Base-by-base conservation (phyloP, 2,888 invertebrate species). In the Exephanes ischioxanthus region DNA sequence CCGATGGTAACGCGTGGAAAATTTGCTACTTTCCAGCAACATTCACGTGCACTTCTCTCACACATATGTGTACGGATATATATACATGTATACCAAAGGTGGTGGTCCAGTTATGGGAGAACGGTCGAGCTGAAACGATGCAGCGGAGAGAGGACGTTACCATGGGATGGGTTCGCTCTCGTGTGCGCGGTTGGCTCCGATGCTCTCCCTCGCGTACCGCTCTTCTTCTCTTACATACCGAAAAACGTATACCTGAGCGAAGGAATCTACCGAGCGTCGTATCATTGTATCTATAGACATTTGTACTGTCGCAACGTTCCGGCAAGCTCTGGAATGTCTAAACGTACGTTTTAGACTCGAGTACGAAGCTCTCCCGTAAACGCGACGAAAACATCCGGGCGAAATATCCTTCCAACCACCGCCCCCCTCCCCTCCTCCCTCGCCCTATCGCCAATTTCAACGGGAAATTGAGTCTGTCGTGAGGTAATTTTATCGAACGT, bases 81-180 rank as follows among this genome's bases (percentile, higher is more conserved):
- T 22, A 3, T 48, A 48, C n/a, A 48, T 67, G 30, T 66, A n/a
- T 55, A 30, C 30, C 19, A n/a, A 63, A 67, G 61, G 26, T 79
- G 51, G n/a, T 63, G 45, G 45, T 71, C 51, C 58, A 30, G 70
- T 71, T 76, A 76, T 41, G 79, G 67, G 33, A 70, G 79, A 85
- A 83, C 75, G 72, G 80, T 71, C 61, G 37, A 80, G 45, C 51
- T 76, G 67, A 72, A 85, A 85, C 75, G 83, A 83, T 80, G 71
- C 83, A 63, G 76, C 58, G 66, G 79, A 76, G 67, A 67, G 75
- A 83, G 83, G 80, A 82, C 63, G 67, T 83, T 81, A 77, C 77
- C 58, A 58, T 66, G 51, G 82, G 51, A 82, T 79, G 70, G 78
- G 75, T 82, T 85, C 63, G 53, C 53, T 82, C 75, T 71, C 78